These are phyloP conservation scores for Anguilla megastoma DNA, from an alignment of 2,797 vertebrate species.

Conservation along the genomic window DNA sequence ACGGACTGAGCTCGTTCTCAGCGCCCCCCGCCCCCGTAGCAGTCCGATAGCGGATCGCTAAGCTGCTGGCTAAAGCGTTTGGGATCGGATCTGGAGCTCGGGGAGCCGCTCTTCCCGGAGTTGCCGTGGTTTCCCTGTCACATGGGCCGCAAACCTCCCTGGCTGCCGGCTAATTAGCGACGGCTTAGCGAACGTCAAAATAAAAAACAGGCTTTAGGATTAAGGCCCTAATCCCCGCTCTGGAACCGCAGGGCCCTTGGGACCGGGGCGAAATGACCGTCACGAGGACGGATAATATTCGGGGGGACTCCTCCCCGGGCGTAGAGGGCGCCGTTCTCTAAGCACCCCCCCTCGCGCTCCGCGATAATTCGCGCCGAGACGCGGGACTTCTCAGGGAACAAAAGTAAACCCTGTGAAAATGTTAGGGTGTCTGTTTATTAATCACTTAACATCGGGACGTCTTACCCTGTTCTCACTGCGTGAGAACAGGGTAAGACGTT, in stretches of 20 bases:
- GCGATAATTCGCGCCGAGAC: too few relatives aligned
- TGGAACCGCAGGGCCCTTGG: constrained; percentile 52
- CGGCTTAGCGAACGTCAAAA: constrained; percentile 74
- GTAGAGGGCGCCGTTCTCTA: constrained; percentile 53
- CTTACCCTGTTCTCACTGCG: not conserved
- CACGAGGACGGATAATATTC: constrained; percentile 65
- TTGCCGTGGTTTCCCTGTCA: constrained; percentile 46
- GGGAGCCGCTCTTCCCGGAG: constrained; percentile 22
- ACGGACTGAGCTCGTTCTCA: constrained; percentile 47
- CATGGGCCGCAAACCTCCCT: constrained; percentile 43
- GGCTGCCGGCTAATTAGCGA: constrained; percentile 64
- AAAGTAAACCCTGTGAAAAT: not conserved
- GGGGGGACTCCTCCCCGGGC: constrained; percentile 61
- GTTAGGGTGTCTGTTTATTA: not conserved
- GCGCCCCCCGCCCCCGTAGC: constrained; percentile 21
- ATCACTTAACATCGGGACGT: not conserved
- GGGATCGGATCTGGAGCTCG: constrained; percentile 45
- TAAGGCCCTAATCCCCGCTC: constrained; percentile 69
- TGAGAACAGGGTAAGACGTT: too few relatives aligned
- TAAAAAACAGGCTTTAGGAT: constrained; percentile 66
- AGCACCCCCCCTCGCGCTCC: not conserved
- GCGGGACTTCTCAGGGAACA: not conserved
- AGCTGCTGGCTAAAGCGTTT: constrained; percentile 37
- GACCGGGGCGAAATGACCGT: constrained; percentile 60
- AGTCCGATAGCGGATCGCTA: constrained; percentile 38